These are phyloP conservation scores for Coleophora deauratella DNA, from an alignment of 2,888 invertebrate species.

Conservation along the genomic window DNA sequence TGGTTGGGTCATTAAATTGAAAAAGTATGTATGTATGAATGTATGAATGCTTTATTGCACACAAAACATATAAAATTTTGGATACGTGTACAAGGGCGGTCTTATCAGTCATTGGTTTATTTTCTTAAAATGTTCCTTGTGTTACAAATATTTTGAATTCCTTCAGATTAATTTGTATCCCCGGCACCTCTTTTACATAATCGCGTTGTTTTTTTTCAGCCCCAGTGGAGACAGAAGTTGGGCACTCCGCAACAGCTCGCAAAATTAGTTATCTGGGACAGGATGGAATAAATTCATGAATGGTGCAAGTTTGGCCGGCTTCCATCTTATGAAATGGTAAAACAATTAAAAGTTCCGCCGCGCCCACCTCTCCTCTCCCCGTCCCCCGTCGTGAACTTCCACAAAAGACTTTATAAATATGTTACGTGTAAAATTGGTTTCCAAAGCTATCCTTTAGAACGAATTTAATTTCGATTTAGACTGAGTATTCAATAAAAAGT, in stretches of 20 bases:
- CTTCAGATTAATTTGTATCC: too few species aligned
- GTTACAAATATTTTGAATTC: too few species aligned
- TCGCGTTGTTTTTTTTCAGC: not conserved
- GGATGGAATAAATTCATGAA: constrained; percentile 19
- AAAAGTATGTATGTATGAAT: too few species aligned
- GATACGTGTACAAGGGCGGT: too few species aligned
- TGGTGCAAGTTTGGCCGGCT: constrained; percentile 21
- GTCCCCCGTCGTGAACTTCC: constrained; percentile 21
- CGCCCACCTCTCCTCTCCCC: constrained; percentile 6
- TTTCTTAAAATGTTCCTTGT: too few species aligned
- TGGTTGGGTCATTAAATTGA: too few species aligned
- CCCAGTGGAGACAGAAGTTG: not conserved
- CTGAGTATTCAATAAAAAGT: not conserved
- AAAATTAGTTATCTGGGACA: constrained; percentile 11
- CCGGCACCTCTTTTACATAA: not conserved
- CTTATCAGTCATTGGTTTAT: too few species aligned
- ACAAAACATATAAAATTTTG: too few species aligned
- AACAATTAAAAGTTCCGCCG: constrained; percentile 40
- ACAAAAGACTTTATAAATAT: constrained; percentile 29
- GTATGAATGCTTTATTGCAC: too few species aligned
- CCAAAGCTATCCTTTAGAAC: not conserved
- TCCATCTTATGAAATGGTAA: constrained; percentile 36
- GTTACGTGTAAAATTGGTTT: constrained; percentile 12
- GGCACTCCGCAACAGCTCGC: constrained; percentile 5
- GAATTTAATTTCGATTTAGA: not conserved